Percentiles rank a stretch among this genome's conserved stretches.
These are phyloP conservation scores for Archegozetes longisetosus DNA, from an alignment of 1,140 invertebrate genomes.

Conservation along the genomic window DNA sequence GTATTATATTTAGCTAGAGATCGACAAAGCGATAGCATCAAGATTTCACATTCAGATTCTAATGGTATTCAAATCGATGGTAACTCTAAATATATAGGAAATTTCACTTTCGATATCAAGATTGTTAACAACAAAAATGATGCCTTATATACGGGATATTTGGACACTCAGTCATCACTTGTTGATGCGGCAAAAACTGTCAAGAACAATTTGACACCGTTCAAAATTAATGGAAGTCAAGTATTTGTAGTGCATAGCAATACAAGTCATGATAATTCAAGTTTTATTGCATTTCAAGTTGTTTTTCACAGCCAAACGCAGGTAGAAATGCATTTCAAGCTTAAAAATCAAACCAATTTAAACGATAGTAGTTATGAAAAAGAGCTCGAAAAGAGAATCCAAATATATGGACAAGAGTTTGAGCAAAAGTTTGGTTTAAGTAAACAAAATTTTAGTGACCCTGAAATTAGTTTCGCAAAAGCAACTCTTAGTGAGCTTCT, in stretches of 20 bases:
- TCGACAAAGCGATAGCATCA: slow-evolving; percentile 27
- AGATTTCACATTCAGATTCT: slow-evolving; percentile 23
- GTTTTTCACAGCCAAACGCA: slow-evolving; percentile 61
- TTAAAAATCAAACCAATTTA: slow-evolving; percentile 42
- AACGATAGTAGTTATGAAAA: slow-evolving; percentile 11
- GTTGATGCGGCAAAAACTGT: slow-evolving; percentile 60
- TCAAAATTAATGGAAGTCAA: neutral
- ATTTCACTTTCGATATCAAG: neutral
- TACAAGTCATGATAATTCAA: slow-evolving; percentile 34
- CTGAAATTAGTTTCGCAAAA: slow-evolving; percentile 55
- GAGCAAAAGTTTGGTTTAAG: slow-evolving; percentile 11
- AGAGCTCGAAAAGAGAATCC: neutral
- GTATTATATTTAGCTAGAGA: slow-evolving; percentile 34
- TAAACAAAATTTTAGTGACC: neutral
- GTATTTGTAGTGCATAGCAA: neutral
- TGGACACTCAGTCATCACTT: slow-evolving; percentile 47
- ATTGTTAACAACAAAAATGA: neutral
- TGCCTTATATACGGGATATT: slow-evolving; percentile 35
- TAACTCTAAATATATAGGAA: neutral
- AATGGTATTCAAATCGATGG: neutral
- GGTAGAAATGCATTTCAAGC: slow-evolving; percentile 48
- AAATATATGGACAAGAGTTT: slow-evolving; percentile 12
- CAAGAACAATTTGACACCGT: slow-evolving; percentile 30
- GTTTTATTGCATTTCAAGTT: slow-evolving; percentile 58
- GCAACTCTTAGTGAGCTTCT: slow-evolving; percentile 83